Evolutionary conservation across 2,888 invertebrate genomes (phyloP).

Genomic region (Augochlorella aurata): DNA sequence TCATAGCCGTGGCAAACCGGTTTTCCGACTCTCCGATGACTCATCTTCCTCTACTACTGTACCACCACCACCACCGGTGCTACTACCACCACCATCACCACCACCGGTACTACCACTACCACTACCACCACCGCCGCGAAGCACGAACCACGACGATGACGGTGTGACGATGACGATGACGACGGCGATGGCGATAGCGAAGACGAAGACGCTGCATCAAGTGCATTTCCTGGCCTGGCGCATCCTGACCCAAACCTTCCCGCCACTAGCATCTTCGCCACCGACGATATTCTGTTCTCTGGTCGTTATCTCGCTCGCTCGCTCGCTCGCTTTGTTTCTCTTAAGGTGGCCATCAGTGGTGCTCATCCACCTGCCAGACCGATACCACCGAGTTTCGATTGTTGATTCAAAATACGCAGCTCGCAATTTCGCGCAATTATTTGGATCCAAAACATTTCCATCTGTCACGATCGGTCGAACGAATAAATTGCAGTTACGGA

Average conservation of each 20-base stretch:
- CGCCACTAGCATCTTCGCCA: slow-evolving; percentile 24
- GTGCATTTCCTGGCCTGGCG: slow-evolving; percentile 80
- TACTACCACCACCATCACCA: too few species aligned
- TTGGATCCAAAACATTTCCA: not conserved
- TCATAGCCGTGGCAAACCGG: slow-evolving; percentile 77
- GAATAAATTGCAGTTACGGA: not conserved
- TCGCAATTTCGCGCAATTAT: not conserved
- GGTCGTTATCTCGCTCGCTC: not conserved
- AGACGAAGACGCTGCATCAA: slow-evolving; percentile 75
- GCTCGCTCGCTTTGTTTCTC: slow-evolving; percentile 15
- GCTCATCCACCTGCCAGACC: slow-evolving; percentile 38
- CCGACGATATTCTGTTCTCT: slow-evolving; percentile 18
- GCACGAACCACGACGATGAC: not conserved
- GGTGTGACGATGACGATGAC: not conserved
- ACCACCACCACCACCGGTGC: not conserved
- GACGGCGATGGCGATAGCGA: not conserved
- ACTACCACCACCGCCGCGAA: not conserved
- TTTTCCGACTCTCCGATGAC: slow-evolving; percentile 81
- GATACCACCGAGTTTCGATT: not conserved
- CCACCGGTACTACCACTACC: not conserved
- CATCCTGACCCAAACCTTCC: slow-evolving; percentile 67
- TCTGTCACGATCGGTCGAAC: not conserved
- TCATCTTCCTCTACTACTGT: slow-evolving; percentile 71
- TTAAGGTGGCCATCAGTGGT: slow-evolving; percentile 54
- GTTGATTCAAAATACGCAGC: not conserved